Conservation (phyloP, 2,113 vertebrate species). For the Eulemur macaco region DNA sequence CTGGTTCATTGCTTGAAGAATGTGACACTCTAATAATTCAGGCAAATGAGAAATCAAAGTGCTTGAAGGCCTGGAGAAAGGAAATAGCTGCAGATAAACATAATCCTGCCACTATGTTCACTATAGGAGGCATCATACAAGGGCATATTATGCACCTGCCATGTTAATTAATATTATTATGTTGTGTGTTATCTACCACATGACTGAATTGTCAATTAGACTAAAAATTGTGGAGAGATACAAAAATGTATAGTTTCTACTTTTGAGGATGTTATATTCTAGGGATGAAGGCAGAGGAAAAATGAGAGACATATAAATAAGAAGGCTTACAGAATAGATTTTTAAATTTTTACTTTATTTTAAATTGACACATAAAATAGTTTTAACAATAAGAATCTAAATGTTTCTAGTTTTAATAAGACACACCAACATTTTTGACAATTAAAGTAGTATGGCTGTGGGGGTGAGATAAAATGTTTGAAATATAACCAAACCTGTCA, state of each 20-base stretch:
- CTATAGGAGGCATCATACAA: not conserved
- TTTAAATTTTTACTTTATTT: not conserved
- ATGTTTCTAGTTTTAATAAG: not conserved
- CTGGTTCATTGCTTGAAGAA: not conserved
- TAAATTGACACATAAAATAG: not conserved
- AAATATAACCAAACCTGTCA: not conserved
- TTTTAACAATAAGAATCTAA: not conserved
- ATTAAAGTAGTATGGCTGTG: not conserved
- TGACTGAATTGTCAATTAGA: not conserved
- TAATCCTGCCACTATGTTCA: not conserved
- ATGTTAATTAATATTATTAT: not conserved
- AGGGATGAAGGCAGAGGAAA: not conserved
- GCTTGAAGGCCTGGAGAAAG: not conserved
- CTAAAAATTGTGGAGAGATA: not conserved
- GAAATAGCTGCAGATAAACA: not conserved
- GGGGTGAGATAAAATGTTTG: not conserved
- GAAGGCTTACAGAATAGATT: not conserved
- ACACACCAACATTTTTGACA: not conserved
- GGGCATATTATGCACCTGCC: not conserved
- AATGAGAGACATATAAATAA: not conserved
- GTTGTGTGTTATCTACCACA: not conserved
- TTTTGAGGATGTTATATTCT: not conserved
- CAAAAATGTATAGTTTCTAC: not conserved
- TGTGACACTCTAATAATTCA: not conserved
- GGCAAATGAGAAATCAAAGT: not conserved